A percentile compares a stretch with the other conserved stretches of the same genome.
These are phyloP conservation scores for Spilosoma lubricipeda DNA, from an alignment of 2,888 invertebrate species.

Conservation along the genomic window DNA sequence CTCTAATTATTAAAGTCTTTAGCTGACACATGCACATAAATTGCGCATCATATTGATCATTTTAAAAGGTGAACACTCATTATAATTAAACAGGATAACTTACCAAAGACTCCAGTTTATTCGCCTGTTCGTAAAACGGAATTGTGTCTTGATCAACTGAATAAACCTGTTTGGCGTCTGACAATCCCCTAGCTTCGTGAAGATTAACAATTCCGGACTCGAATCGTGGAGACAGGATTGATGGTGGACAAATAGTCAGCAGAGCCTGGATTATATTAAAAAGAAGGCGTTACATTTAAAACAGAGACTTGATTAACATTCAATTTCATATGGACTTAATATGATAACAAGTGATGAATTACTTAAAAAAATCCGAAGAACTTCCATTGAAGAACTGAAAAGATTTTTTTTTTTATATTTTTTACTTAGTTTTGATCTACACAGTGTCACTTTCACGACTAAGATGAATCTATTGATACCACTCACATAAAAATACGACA, in stretches of 20 bases:
- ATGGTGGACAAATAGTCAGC: conserved; percentile 76
- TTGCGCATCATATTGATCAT: too few relatives aligned
- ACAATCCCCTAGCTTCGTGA: conserved; percentile 81
- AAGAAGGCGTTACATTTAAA: not conserved
- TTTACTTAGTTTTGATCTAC: too few relatives aligned
- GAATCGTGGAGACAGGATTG: conserved; percentile 66
- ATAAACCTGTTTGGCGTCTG: conserved; percentile 86
- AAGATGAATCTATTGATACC: too few relatives aligned
- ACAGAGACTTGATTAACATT: not conserved
- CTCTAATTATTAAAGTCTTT: not conserved
- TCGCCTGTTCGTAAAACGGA: conserved; percentile 88
- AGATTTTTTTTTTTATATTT: too few relatives aligned
- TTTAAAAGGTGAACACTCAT: too few relatives aligned
- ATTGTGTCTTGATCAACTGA: conserved; percentile 86
- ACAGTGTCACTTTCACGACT: too few relatives aligned
- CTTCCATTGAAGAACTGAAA: too few relatives aligned
- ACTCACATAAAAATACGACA: too few relatives aligned
- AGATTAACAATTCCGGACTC: conserved; percentile 73
- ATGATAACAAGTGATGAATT: too few relatives aligned
- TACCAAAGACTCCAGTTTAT: conserved; percentile 81
- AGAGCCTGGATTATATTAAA: conserved; percentile 68
- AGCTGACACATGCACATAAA: not conserved
- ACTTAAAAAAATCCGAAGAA: too few relatives aligned
- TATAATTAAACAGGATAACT: conserved; percentile 37
- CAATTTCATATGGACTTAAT: not conserved